A percentile compares a stretch with the other conserved stretches of the same genome.
phyloP scores from a whole-genome alignment of 1,140 invertebrate genomes.

The Notospermus geniculatus region DNA sequence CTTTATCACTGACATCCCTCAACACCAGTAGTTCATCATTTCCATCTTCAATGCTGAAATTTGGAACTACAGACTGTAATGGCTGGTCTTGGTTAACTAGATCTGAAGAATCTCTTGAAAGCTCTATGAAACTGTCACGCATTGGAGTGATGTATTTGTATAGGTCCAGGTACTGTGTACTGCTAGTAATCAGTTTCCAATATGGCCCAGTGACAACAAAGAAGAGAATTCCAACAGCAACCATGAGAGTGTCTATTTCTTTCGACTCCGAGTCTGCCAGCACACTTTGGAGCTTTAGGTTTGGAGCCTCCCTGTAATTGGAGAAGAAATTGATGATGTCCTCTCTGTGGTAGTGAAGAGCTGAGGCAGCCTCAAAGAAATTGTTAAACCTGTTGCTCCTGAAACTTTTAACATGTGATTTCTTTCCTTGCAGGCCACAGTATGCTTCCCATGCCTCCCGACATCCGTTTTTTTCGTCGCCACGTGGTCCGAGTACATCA shows the following conservation, averaged over 20 bases:
- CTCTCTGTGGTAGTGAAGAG: constrained; percentile 12
- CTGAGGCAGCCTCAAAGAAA: constrained; percentile 20
- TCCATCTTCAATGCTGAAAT: neutral
- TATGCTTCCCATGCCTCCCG: constrained; percentile 21
- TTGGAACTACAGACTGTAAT: too few species aligned
- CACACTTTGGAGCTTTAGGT: constrained; percentile 21
- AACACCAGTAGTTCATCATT: neutral
- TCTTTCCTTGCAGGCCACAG: constrained; percentile 8
- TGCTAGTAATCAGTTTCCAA: too few species aligned
- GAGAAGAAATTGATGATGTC: constrained; percentile 19
- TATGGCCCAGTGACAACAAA: too few species aligned
- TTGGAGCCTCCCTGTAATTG: constrained; percentile 14
- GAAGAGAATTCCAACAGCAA: too few species aligned
- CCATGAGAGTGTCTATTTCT: neutral
- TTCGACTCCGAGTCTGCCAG: constrained; percentile 10
- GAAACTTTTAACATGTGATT: constrained; percentile 19
- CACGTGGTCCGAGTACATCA: constrained; percentile 21
- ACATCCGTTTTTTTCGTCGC: constrained; percentile 24
- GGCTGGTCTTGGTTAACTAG: neutral
- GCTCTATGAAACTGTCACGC: constrained; percentile 10
- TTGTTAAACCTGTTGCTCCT: constrained; percentile 24
- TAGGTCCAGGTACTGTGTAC: too few species aligned
- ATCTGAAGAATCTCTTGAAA: constrained; percentile 3
- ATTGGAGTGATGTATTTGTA: neutral
- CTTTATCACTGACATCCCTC: neutral